Evolutionary conservation across 2,113 vertebrate species (phyloP).

Genomic region (Fregetta grallaria): DNA sequence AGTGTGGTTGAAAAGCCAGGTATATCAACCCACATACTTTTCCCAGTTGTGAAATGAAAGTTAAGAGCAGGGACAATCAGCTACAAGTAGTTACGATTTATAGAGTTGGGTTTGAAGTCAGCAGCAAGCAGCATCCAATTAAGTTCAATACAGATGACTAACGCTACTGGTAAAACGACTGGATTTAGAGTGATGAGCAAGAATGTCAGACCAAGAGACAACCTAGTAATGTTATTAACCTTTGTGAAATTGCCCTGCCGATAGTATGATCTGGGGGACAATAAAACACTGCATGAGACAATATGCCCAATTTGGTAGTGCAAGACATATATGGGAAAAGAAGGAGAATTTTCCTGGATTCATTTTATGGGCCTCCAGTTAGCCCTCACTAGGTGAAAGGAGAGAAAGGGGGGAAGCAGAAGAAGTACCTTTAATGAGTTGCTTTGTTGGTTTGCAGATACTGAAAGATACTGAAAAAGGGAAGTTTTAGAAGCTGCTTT

Average conservation of each 20-base stretch:
- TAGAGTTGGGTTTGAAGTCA: neutral
- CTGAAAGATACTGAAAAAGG: neutral
- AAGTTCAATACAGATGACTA: neutral
- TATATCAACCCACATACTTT: neutral
- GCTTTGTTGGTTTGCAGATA: neutral
- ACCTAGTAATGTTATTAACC: neutral
- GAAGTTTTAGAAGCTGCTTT: neutral
- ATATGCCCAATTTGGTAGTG: neutral
- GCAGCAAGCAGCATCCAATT: conserved; percentile 4
- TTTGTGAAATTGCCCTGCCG: neutral
- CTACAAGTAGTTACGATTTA: neutral
- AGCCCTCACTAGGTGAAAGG: neutral
- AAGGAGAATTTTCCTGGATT: neutral
- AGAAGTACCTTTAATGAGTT: neutral
- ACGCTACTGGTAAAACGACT: neutral
- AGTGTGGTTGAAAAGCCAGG: neutral
- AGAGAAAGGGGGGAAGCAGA: neutral
- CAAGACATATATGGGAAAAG: neutral
- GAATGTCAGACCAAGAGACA: neutral
- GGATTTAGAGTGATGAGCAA: conserved; percentile 17
- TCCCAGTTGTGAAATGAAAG: conserved; percentile 10
- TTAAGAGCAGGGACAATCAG: neutral
- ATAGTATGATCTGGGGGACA: neutral
- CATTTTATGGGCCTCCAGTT: neutral
- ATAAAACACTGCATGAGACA: conserved; percentile 3